Evolutionary conservation across 2,797 vertebrate genomes (phyloP), one percentile per base, ranked within the genome.

Genomic region (Kryptolebias ocellatus): DNA sequence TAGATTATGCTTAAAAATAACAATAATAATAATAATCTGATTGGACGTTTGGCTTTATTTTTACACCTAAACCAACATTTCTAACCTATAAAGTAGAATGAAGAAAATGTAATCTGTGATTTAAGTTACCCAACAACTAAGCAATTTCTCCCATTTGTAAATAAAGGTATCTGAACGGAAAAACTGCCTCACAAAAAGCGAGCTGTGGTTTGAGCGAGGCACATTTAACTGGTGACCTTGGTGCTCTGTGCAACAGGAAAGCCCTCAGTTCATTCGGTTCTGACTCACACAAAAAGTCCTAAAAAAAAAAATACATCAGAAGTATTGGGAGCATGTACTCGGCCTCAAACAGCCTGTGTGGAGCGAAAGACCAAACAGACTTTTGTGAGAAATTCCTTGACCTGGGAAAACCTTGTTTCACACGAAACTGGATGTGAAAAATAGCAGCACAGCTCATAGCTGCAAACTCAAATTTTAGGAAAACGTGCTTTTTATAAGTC

Each of bases 321-420:
- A 14, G 17, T 18, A 70, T 18, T 46, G 18, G 17, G 9, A 56
- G 51, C 44, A 4, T 15, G 15, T 27, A 50, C 14, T 64, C 60
- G 55, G 45, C 28, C 27, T 72, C 34, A 51, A 58, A 64, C 45
- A 61, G 18, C 24, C 16, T 44, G 16, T 12, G 34, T 57, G 52
- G 46, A 52, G 29, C 45, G 57, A 16, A 24, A 57, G 24, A 42
- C 53, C 46, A 18, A 11, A 11, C 62, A 72, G 55, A 12, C 11
- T 44, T n/a, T 17, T 46, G 59, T 59, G 47, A 76, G 54, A 73
- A 52, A 70, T 64, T 68, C 34, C 46, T 72, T 66, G 27, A 67
- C 53, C 46, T 53, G 53, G 51, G 8, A 46, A 44, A 58, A 44
- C 12, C 29, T 68, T 9, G 12, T 29, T 60, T 42, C 37, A 47